Base-by-base conservation (phyloP, 2,797 vertebrate species). In the Adelosebastes latens region DNA sequence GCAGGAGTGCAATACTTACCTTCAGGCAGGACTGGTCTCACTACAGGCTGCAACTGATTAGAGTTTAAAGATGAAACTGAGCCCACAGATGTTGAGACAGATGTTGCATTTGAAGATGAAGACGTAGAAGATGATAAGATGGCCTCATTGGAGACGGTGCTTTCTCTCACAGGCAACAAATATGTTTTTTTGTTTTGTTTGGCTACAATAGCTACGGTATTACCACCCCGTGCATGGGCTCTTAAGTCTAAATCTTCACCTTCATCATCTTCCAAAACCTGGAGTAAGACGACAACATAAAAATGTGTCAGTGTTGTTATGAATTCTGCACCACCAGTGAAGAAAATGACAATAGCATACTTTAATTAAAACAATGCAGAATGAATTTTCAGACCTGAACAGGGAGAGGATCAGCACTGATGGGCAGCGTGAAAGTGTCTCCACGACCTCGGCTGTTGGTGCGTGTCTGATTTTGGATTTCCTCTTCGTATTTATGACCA, bases 221-320 rank as follows among this genome's bases (percentile, higher is more conserved):
- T 81, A 72, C 71, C 87, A 80, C 91, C 93, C 87, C 81, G 87
- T 14, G 80, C 71, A 2, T 84, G 93, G 46, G 72, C 92, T 74
- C 85, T 95, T 64, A 90, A 58, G 81, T 96, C 92, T 78, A 95
- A 90, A 87, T 93, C 91, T 82, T 95, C 93, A 39, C 92, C 94
- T 27, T 95, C 94, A 56, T 95, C 93, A 18, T 95, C 94, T 53
- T 93, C 94, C 18, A 88, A 81, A 75, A 86, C 90, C 92, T 97
- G 68, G 6, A 80, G 52, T 27, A 64, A 77, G 71, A 79, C 1
- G 36, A 75, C 20, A 72, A 65, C 12, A 73, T 9, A 70, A 20
- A 60, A 42, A 63, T 9, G 3, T n/a, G 62, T 82, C 18, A 83
- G 70, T 42, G 31, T 62, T 34, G 8, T 14, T 1, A 55, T 42